Evolutionary conservation across 2,888 invertebrate species (phyloP), one percentile per base, ranked within the genome.

Genomic region (Sinentomon sp.): DNA sequence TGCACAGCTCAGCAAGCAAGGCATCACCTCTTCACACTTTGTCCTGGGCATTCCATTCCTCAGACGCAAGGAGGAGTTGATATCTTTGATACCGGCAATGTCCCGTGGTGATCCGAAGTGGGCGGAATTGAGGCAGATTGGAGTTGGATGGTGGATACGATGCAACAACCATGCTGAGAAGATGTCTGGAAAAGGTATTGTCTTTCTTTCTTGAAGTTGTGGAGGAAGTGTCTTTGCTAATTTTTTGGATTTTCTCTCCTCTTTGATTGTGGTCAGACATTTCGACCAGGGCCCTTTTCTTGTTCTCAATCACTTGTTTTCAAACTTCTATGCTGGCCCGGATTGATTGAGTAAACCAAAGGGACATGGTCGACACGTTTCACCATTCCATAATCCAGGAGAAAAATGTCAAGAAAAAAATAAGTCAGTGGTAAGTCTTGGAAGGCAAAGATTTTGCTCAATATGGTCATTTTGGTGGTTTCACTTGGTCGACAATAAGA

Each of bases 21-120:
- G 83, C 16, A 72, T 82, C 2, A 74, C 74, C 21, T 75, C 72
- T 7, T 75, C 85, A 44, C 83, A 89, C 54, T 63, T 94, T 14
- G 89, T 89, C n/a, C 3, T 99, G 97, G 97, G 97, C 94, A 1
- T 94, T 83, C 56, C 97, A 99, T 54, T 94, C 94, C 0, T n/a
- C n/a, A 94, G 97, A 55, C 78, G 85, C 14, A 85, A 89, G 51
- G 89, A 89, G 46, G 94, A 97, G 51, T 59, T 97, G 34, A 56
- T 97, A 10, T 71, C 74, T 36, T 57, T 87, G 30, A 72, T 87
- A 41, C 92, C 94, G 0, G 75, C 75, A 1, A 80, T 76, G 44
- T 66, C 71, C 1, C 80, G 80, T 52, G 72, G 71, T 2, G 71
- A 72, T 45, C 68, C 76, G 0, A 76, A 72, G 28, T 99, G 97